These are phyloP conservation scores for Nineta flava DNA, from an alignment of 2,888 invertebrate species.

Conservation along the genomic window DNA sequence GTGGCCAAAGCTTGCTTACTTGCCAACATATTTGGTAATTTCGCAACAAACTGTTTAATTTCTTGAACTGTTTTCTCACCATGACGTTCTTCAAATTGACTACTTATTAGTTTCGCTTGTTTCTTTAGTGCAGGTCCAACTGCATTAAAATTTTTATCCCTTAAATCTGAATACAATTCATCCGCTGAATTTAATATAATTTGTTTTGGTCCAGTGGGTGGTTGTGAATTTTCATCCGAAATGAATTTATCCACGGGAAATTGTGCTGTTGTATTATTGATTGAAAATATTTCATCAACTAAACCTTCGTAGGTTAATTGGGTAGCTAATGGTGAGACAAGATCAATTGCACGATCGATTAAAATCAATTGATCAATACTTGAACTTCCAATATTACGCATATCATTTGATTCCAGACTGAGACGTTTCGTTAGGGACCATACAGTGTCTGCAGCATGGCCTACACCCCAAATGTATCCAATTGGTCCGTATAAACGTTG, in stretches of 20 bases:
- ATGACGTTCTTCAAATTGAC: slow-evolving; percentile 71
- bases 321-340: slow-evolving; percentile 80
- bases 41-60: slow-evolving; percentile 83
- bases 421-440: slow-evolving; percentile 72
- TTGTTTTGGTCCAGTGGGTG: slow-evolving; percentile 44
- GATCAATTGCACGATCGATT: slow-evolving; percentile 81
- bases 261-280: slow-evolving; percentile 62
- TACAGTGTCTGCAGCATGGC: slow-evolving; percentile 72
- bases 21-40: slow-evolving; percentile 72
- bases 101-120: slow-evolving; percentile 73
- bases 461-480: slow-evolving; percentile 79
- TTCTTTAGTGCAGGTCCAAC: slow-evolving; percentile 71
- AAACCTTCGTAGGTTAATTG: slow-evolving; percentile 96
- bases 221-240: slow-evolving; percentile 45
- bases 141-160: slow-evolving; percentile 87
- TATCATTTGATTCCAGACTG: slow-evolving; percentile 44
- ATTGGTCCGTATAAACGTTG: slow-evolving; percentile 84
- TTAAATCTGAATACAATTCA: slow-evolving; percentile 71
- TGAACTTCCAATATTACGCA: slow-evolving; percentile 24
- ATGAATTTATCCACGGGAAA: slow-evolving; percentile 76
- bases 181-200: slow-evolving; percentile 81
- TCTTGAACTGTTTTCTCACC: slow-evolving; percentile 83
- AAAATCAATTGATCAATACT: slow-evolving; percentile 76
- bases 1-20: slow-evolving; percentile 72
- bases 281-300: slow-evolving; percentile 88